Evolutionary conservation across 2,888 invertebrate genomes (phyloP).

Genomic region (Megaustenia siamemsis): DNA sequence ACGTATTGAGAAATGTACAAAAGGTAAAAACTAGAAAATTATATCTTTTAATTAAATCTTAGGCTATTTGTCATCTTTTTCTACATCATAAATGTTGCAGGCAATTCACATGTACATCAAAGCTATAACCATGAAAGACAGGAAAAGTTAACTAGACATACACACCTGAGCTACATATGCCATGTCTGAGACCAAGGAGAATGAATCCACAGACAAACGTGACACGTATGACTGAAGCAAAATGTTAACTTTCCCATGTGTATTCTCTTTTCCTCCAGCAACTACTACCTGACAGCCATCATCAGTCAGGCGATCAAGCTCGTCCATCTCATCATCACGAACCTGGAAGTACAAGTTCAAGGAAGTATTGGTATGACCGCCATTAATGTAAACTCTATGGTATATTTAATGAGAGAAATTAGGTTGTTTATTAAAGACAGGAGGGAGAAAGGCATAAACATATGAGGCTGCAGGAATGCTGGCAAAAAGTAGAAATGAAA

Average conservation of each 20-base stretch:
- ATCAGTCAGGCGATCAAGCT: conserved; percentile 88
- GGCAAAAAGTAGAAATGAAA: too few relatives aligned
- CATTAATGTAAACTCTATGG: too few relatives aligned
- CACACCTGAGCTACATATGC: conserved; percentile 92
- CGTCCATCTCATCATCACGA: conserved; percentile 95
- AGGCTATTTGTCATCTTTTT: too few relatives aligned
- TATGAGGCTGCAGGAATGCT: too few relatives aligned
- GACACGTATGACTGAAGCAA: conserved; percentile 91
- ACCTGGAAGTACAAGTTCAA: conserved; percentile 83
- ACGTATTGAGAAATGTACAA: too few relatives aligned
- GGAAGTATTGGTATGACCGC: too few relatives aligned
- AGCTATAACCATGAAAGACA: background rate
- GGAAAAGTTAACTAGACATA: background rate
- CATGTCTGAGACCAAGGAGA: conserved; percentile 92
- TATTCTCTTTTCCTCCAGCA: conserved; percentile 91
- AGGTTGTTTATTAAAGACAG: too few relatives aligned
- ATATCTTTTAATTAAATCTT: too few relatives aligned
- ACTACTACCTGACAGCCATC: conserved; percentile 89
- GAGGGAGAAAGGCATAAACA: too few relatives aligned
- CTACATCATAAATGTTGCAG: too few relatives aligned
- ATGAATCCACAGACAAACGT: conserved; percentile 88
- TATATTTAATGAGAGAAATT: too few relatives aligned
- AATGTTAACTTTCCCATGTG: conserved; percentile 92
- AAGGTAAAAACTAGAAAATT: too few relatives aligned
- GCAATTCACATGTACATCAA: background rate